A percentile compares a stretch with the other conserved stretches of the same genome.
Conservation (phyloP, 2,888 invertebrate genomes). For the Pollenia labialis region DNA sequence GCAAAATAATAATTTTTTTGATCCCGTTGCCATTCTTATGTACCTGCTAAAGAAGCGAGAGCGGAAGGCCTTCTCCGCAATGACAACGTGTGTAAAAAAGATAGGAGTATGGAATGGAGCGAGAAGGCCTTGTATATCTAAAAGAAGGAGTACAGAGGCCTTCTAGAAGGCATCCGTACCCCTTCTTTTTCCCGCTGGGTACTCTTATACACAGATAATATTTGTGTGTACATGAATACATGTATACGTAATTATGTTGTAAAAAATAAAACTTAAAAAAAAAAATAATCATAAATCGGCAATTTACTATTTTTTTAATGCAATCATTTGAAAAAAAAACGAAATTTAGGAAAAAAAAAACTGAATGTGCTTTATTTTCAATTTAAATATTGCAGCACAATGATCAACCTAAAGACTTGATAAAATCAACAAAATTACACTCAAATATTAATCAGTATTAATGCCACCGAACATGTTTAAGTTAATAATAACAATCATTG, state of each 20-base stretch:
- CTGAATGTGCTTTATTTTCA: constrained; percentile 11
- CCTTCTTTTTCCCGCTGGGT: too few relatives aligned
- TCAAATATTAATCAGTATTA: constrained; percentile 2
- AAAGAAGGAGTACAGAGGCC: too few relatives aligned
- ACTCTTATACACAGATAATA: not conserved
- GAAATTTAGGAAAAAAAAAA: constrained; percentile 5
- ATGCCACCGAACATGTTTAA: too few relatives aligned
- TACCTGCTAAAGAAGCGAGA: too few relatives aligned
- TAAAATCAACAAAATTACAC: constrained; percentile 16
- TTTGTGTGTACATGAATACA: not conserved
- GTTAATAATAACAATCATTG: too few relatives aligned
- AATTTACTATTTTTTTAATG: constrained; percentile 29
- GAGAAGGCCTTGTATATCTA: too few relatives aligned
- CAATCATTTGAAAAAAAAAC: constrained; percentile 7
- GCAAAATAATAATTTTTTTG: too few relatives aligned
- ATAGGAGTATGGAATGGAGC: too few relatives aligned
- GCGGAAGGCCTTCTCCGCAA: too few relatives aligned
- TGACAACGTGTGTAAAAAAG: too few relatives aligned
- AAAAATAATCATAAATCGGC: constrained; percentile 57
- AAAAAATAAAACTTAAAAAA: constrained; percentile 13
- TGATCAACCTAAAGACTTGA: constrained; percentile 17
- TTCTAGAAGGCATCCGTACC: too few relatives aligned
- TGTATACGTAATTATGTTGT: constrained; percentile 32
- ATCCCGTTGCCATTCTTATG: too few relatives aligned
- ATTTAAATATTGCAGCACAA: constrained; percentile 54